These are phyloP conservation scores for Temnothorax longispinosus DNA, from an alignment of 1,140 invertebrate species.

Conservation along the genomic window DNA sequence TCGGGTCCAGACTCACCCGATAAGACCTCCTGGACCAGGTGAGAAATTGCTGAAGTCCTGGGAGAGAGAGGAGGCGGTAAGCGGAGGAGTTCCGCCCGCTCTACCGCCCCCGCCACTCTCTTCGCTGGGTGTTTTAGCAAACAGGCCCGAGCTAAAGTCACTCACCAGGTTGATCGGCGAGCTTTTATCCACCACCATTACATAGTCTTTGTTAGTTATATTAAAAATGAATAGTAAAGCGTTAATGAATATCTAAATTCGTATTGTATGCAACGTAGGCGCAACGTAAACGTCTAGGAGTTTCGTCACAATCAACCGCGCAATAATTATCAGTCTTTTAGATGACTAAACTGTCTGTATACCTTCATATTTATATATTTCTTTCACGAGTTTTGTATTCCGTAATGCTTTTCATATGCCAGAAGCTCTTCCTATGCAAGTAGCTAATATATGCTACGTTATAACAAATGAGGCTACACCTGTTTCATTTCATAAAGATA, in stretches of 20 bases:
- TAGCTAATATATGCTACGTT: constrained; percentile 64
- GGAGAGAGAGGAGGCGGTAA: constrained; percentile 85
- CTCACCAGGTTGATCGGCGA: constrained; percentile 95
- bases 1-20: constrained; percentile 84
- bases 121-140: constrained; percentile 95
- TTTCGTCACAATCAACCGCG: background rate
- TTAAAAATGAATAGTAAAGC: constrained; percentile 70
- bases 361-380: constrained; percentile 45
- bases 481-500: background rate
- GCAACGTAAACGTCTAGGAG: background rate
- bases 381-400: constrained; percentile 38
- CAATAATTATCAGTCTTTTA: constrained; percentile 29
- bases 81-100: constrained; percentile 84
- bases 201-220: constrained; percentile 82
- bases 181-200: constrained; percentile 87
- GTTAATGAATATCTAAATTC: constrained; percentile 62
- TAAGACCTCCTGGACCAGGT: constrained; percentile 82
- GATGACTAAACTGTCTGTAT: constrained; percentile 45
- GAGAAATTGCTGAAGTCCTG: constrained; percentile 84
- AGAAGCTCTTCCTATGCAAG: constrained; percentile 70
- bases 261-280: constrained; percentile 54
- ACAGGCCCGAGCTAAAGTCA: constrained; percentile 94
- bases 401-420: constrained; percentile 61
- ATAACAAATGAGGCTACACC: constrained; percentile 60
- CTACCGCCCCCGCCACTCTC: constrained; percentile 89